Conservation (phyloP, 2,113 vertebrate species). For the Muntiacus muntjak region DNA sequence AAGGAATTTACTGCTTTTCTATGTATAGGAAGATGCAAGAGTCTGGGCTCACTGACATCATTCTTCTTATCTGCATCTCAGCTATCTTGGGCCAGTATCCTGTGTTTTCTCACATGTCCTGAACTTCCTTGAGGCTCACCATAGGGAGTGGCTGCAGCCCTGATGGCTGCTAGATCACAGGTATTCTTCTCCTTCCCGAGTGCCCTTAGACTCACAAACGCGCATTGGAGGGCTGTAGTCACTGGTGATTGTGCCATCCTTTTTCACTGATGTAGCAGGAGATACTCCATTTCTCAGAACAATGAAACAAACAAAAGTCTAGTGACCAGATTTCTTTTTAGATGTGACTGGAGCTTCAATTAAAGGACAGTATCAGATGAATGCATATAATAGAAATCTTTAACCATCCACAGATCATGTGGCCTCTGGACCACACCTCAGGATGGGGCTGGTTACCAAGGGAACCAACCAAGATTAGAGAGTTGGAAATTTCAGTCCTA, state of each 20-base stretch:
- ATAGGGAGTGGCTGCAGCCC: background rate
- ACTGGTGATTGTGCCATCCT: background rate
- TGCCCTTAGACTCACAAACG: background rate
- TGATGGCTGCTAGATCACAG: background rate
- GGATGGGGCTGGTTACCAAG: background rate
- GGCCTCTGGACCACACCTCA: background rate
- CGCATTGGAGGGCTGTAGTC: rapidly evolving
- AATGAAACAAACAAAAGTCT: background rate
- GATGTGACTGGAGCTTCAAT: background rate
- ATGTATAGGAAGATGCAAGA: background rate
- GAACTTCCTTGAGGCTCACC: background rate
- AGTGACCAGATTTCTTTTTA: background rate
- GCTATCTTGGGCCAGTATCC: background rate
- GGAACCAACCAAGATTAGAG: background rate
- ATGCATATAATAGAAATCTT: background rate
- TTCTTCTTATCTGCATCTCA: background rate
- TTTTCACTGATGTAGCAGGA: background rate
- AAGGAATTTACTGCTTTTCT: background rate
- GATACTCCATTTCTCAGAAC: background rate
- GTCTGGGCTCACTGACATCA: background rate
- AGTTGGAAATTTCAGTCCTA: background rate
- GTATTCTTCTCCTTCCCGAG: background rate
- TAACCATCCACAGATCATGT: background rate
- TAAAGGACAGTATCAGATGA: background rate
- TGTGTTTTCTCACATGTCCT: background rate